Evolutionary conservation across 2,888 invertebrate genomes (phyloP).

Genomic region (Temnothorax rugatulus): DNA sequence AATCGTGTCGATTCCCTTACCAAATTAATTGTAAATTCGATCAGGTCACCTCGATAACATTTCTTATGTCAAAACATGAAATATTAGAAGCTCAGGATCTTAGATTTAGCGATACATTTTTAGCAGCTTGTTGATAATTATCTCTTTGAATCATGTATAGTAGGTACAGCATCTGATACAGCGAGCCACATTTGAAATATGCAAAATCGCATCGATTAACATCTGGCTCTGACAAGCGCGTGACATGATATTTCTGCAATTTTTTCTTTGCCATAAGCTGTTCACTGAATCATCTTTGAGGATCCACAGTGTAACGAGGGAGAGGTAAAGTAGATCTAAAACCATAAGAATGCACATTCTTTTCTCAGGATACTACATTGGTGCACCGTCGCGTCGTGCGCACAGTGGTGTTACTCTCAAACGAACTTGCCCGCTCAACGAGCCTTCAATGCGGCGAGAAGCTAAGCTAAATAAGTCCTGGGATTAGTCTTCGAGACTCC

Average conservation of each 20-base stretch:
- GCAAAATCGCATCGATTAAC: neutral
- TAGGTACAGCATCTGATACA: constrained; percentile 17
- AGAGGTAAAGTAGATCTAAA: neutral
- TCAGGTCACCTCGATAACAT: constrained; percentile 21
- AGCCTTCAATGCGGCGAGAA: neutral
- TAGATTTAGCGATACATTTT: constrained; percentile 37
- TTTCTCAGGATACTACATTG: neutral
- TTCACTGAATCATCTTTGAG: neutral
- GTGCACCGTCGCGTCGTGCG: neutral
- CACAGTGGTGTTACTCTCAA: neutral
- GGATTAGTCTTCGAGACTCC: constrained; percentile 64
- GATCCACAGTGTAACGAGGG: neutral
- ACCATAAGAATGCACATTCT: neutral
- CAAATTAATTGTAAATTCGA: constrained; percentile 32
- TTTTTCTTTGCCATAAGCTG: neutral
- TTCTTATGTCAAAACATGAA: constrained; percentile 27
- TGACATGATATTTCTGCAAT: neutral
- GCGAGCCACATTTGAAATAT: constrained; percentile 4
- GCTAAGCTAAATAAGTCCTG: constrained; percentile 72
- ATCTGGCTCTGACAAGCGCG: neutral
- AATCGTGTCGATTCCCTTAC: neutral
- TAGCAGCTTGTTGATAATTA: constrained; percentile 1
- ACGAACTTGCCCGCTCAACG: neutral
- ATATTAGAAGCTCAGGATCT: constrained; percentile 31
- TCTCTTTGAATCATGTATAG: constrained; percentile 10